Evolutionary conservation across 2,888 invertebrate species (phyloP), one percentile per base, ranked within the genome.

Genomic region (Cordilura impudica): DNA sequence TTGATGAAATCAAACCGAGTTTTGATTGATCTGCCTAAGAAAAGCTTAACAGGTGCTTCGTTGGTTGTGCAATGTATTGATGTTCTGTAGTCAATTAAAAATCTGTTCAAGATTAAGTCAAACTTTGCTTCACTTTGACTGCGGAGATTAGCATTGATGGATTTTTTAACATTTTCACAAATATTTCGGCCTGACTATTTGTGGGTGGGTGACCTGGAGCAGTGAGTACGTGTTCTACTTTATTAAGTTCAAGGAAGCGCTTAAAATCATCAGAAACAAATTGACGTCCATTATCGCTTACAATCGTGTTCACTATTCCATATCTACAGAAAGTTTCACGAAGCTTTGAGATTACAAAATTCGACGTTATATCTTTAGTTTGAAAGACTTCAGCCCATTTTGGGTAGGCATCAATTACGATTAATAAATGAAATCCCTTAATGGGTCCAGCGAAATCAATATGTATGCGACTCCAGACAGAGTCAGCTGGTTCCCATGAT

Each of bases 121-220:
- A 35, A 35, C 8, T 35, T 35, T 35, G 39, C 39, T 35, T 35
- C 39, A 35, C 12, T 35, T 35, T 35, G 39, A 35, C 39, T 35
- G 8, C 12, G 39, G 8, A 35, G 8, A 35, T 35, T 35, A 12
- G 39, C 39, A 35, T 35, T 35, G 39, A 35, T n/a, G n/a, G n/a
- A 31, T 7, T 31, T 31, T 31, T 31, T 31, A 10, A 7, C 31
- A 31, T 31, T 31, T 10, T 31, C 10, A 10, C 31, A n/a, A n/a
- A n/a, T n/a, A n/a, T n/a, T n/a, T n/a, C n/a, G n/a, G n/a, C n/a
- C n/a, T n/a, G n/a, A n/a, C n/a, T 75, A 84, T 84, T 4, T 83
- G 83, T 63, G 81, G 81, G 4, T 84, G 83, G 81, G 60, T 65
- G 80, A 14, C 81, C 75, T 29, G 81, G 73, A 16, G 84, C 81